These are phyloP conservation scores for Burhinus bistriatus DNA, from an alignment of 2,113 vertebrate genomes.

Conservation along the genomic window DNA sequence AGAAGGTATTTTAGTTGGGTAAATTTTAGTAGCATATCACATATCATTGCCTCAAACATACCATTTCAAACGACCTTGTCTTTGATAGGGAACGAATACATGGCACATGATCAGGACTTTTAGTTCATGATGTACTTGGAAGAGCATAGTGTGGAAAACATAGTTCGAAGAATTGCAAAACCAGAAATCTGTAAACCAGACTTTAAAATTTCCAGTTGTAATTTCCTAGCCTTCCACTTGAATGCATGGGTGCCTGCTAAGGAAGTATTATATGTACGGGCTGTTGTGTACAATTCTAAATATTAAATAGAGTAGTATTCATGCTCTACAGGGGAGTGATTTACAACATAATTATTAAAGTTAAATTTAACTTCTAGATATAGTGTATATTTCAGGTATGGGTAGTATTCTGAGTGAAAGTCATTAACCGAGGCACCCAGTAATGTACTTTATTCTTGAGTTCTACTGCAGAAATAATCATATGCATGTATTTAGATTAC, in stretches of 20 bases:
- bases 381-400: not conserved
- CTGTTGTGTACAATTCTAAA: not conserved
- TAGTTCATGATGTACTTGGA: conserved; percentile 35
- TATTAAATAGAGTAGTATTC: not conserved
- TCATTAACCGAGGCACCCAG: not conserved
- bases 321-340: not conserved
- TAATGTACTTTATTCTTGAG: not conserved
- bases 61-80: too few species aligned
- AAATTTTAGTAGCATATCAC: not conserved
- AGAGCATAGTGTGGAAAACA: conserved; percentile 1
- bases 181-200: not conserved
- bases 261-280: not conserved
- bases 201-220: not conserved
- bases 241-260: not conserved
- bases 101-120: conserved; percentile 3
- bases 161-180: conserved; percentile 8
- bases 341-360: not conserved
- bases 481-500: not conserved
- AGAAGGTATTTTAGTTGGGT: not conserved
- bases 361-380: not conserved
- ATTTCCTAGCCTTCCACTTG: not conserved
- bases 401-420: not conserved
- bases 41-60: too few species aligned
- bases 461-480: not conserved
- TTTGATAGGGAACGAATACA: too few species aligned